These are phyloP conservation scores for Elephantulus edwardii DNA, from an alignment of 2,113 vertebrate species.

Conservation along the genomic window DNA sequence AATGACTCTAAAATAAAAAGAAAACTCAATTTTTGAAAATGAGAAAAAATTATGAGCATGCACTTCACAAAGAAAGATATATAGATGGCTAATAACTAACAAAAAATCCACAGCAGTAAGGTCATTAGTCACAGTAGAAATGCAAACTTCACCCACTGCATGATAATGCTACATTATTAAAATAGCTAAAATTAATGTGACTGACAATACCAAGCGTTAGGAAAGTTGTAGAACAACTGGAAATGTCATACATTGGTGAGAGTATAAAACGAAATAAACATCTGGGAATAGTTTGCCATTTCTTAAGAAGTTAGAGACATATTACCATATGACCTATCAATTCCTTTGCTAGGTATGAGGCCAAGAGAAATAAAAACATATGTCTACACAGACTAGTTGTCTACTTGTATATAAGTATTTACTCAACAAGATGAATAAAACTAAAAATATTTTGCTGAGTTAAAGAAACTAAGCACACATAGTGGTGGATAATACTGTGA, in stretches of 20 bases:
- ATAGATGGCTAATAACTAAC: background rate
- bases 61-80: background rate
- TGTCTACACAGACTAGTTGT: background rate
- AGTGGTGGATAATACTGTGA: background rate
- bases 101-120: background rate
- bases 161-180: background rate
- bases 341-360: background rate
- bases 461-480: background rate
- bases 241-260: background rate
- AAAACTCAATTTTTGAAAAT: background rate
- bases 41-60: conserved; percentile 9
- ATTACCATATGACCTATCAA: background rate
- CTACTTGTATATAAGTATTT: background rate
- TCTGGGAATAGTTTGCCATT: background rate
- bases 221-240: background rate
- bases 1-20: background rate
- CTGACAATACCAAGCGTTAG: background rate
- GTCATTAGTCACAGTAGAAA: background rate
- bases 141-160: background rate
- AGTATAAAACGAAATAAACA: background rate
- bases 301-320: background rate
- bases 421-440: background rate
- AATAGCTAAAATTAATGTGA: background rate
- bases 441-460: background rate
- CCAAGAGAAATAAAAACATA: background rate